phyloP scores from a whole-genome alignment of 2,888 invertebrate genomes.

The Trissolcus brochymenae region DNA sequence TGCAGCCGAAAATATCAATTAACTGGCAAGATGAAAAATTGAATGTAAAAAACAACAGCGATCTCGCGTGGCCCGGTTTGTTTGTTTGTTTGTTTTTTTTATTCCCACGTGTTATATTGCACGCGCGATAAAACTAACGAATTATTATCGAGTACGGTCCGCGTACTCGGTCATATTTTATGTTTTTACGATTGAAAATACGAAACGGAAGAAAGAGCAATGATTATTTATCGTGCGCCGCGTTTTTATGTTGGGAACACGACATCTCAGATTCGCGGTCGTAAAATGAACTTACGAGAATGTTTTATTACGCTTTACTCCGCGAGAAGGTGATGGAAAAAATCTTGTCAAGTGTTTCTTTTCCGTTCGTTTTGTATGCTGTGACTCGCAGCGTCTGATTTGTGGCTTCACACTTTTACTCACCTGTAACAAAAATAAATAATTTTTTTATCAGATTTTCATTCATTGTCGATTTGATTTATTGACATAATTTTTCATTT shows the following conservation, averaged over 20 bases:
- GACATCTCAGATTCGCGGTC: conserved; percentile 30
- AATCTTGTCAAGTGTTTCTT: conserved; percentile 7
- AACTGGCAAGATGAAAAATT: not conserved
- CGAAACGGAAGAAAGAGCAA: conserved; percentile 46
- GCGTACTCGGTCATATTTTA: conserved; percentile 37
- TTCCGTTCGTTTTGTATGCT: not conserved
- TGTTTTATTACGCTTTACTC: conserved; percentile 35
- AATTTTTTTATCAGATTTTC: not conserved
- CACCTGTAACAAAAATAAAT: conserved; percentile 34
- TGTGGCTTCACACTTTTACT: conserved; percentile 5
- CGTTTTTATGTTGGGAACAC: conserved; percentile 35
- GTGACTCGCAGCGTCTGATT: conserved; percentile 2
- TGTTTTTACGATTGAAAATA: conserved; percentile 53
- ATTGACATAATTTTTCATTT: not conserved
- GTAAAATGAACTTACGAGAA: conserved; percentile 34
- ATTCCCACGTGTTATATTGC: conserved; percentile 29
- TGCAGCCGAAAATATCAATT: not conserved
- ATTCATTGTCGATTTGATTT: not conserved
- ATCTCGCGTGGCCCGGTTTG: not conserved
- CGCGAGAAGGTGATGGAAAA: conserved; percentile 19
- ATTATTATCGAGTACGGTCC: conserved; percentile 46
- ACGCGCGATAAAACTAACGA: conserved; percentile 51
- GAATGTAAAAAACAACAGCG: not conserved
- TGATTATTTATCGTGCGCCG: conserved; percentile 46
- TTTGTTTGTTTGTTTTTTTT: too few species aligned